Conservation (phyloP, 92 coral and sea anemone genomes). For the Desmophyllum pertusum region DNA sequence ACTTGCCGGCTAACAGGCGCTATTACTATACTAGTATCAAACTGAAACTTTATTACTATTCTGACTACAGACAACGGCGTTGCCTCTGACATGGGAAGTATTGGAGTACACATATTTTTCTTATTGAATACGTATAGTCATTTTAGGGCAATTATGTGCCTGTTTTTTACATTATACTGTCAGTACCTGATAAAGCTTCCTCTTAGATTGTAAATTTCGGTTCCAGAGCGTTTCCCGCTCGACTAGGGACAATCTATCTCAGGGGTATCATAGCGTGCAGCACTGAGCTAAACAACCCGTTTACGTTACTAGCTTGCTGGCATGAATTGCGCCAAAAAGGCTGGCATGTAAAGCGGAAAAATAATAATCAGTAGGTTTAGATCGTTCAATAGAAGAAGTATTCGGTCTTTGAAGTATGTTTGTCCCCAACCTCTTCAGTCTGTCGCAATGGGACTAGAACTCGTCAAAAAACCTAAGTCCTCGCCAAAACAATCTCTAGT, state of each 20-base stretch:
- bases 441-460: neutral
- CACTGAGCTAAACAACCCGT: neutral
- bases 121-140: neutral
- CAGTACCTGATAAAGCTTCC: neutral
- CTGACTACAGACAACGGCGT: neutral
- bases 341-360: neutral
- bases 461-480: neutral
- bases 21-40: neutral
- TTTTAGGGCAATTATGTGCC: neutral
- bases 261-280: neutral
- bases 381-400: neutral
- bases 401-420: neutral
- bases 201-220: neutral
- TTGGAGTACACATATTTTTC: neutral
- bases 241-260: too few species aligned
- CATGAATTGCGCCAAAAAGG: neutral
- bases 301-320: neutral
- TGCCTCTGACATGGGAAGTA: neutral
- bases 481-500: neutral
- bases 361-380: neutral
- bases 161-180: neutral
- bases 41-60: too few species aligned
- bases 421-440: neutral
- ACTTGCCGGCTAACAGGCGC: neutral
- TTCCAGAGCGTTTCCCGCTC: too few species aligned